Percentiles rank a stretch among this genome's conserved stretches.
These are phyloP conservation scores for Smutsia gigantea DNA, from an alignment of 2,797 vertebrate species.

Conservation along the genomic window DNA sequence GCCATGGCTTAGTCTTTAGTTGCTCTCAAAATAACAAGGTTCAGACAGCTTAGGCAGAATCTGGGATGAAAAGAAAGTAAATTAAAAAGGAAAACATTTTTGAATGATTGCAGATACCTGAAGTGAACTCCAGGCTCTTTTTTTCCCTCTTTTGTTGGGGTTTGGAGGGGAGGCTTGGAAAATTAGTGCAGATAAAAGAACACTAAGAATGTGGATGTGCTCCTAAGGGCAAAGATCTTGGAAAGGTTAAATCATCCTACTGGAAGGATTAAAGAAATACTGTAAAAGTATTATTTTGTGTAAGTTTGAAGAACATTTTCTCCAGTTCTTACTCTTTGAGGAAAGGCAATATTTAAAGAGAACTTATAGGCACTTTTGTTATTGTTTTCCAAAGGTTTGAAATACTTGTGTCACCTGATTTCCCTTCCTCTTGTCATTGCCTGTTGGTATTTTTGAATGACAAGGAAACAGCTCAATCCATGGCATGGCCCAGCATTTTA, in stretches of 20 bases:
- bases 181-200: neutral
- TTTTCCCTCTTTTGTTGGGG: neutral
- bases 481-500: neutral
- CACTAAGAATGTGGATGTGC: neutral
- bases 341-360: neutral
- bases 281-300: neutral
- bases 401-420: neutral
- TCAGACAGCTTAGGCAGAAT: neutral
- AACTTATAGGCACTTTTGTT: neutral
- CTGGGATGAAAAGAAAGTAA: neutral
- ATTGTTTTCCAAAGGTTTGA: neutral
- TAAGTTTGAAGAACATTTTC: slow-evolving; percentile 36
- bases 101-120: neutral
- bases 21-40: neutral
- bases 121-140: neutral
- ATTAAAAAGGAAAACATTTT: neutral
- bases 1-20: neutral
- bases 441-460: neutral
- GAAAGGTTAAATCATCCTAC: neutral
- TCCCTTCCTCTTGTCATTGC: neutral
- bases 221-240: slow-evolving; percentile 3
- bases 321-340: slow-evolving; percentile 5
- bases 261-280: neutral
- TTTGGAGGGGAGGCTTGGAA: neutral
- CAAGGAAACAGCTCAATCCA: neutral